Percentiles rank a stretch among this genome's conserved stretches.
These are phyloP conservation scores for Pheucticus melanocephalus DNA, from an alignment of 2,113 vertebrate genomes.

Conservation along the genomic window DNA sequence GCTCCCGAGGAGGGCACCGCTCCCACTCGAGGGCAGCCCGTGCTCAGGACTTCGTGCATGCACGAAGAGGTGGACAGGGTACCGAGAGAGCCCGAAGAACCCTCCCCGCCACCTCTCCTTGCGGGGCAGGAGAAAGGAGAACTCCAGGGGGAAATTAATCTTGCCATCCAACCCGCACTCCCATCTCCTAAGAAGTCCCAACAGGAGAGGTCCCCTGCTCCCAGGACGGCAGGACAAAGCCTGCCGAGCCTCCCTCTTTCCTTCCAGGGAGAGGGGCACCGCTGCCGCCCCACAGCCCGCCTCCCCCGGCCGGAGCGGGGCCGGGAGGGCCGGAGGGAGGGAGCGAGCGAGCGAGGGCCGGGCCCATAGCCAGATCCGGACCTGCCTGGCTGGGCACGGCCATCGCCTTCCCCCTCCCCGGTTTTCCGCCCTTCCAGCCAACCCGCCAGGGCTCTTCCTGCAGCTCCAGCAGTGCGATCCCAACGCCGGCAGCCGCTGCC, in stretches of 20 bases:
- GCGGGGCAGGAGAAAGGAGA: neutral
- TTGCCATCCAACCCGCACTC: neutral
- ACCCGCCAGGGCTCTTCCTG: neutral
- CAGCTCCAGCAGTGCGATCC: neutral
- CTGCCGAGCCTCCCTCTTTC: neutral
- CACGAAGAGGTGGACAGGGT: neutral
- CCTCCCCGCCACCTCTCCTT: neutral
- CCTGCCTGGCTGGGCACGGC: neutral
- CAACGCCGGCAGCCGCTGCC: neutral
- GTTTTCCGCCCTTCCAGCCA: neutral
- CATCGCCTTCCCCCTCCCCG: neutral
- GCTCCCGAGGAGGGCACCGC: rapidly evolving
- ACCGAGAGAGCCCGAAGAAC: neutral
- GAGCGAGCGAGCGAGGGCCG: neutral
- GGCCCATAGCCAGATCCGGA: neutral
- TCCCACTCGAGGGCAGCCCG: neutral
- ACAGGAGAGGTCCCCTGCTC: rapidly evolving
- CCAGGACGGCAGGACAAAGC: neutral
- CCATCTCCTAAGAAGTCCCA: neutral
- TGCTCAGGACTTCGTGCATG: neutral
- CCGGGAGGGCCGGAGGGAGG: neutral
- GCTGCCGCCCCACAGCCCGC: neutral
- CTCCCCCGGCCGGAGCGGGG: neutral
- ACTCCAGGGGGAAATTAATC: neutral
- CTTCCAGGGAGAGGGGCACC: rapidly evolving